phyloP scores from a whole-genome alignment of 2,113 vertebrate species.

The Entosphenus tridentatus region DNA sequence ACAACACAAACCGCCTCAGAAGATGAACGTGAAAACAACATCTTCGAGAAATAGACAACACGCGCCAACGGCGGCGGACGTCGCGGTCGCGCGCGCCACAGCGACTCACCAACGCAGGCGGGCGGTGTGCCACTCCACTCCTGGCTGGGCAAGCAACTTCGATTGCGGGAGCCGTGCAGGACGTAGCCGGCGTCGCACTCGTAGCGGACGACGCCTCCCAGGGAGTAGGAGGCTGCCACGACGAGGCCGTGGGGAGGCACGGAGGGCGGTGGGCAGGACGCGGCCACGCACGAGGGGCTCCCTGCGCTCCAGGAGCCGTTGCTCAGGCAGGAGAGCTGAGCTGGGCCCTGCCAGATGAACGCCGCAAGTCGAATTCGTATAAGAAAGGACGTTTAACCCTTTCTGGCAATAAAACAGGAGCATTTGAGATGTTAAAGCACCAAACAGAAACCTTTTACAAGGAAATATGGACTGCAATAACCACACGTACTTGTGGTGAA shows the following conservation, averaged over 20 bases:
- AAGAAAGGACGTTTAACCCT: no score
- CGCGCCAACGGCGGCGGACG: no score
- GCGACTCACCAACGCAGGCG: conserved; percentile 20
- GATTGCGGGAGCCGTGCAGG: conserved; percentile 40
- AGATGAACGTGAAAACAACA: no score
- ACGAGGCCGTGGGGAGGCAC: conserved; percentile 26
- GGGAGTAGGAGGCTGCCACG: neutral
- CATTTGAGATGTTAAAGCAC: no score
- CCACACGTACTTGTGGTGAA: no score
- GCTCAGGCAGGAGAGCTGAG: conserved; percentile 36
- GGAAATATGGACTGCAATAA: no score
- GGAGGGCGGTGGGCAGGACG: conserved; percentile 28
- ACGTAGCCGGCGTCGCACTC: conserved; percentile 51
- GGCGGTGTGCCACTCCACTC: conserved; percentile 50
- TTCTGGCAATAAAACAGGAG: no score
- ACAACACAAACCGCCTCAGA: no score
- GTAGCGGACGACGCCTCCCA: conserved; percentile 33
- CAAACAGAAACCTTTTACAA: no score
- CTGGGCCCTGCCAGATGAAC: conserved; percentile 35
- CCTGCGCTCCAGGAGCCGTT: conserved; percentile 57
- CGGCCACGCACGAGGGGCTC: conserved; percentile 27
- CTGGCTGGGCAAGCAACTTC: conserved; percentile 40
- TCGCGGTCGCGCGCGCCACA: no score
- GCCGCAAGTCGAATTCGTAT: conserved; percentile 16
- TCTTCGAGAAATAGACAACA: no score